Conservation (phyloP, 2,113 vertebrate species). For the Tiliqua scincoides region DNA sequence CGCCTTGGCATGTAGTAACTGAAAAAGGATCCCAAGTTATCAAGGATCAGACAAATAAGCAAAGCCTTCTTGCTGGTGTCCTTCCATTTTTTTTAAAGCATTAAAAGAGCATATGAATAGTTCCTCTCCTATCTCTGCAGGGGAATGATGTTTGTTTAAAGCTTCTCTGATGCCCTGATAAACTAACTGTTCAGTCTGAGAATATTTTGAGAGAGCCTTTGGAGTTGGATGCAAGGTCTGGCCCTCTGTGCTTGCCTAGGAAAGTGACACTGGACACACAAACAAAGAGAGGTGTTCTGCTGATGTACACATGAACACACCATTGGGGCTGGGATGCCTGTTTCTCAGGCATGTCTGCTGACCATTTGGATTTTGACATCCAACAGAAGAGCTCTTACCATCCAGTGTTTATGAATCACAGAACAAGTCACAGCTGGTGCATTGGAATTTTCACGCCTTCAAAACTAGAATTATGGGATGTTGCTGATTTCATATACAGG, state of each 20-base stretch:
- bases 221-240: constrained; percentile 14
- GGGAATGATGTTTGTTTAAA: constrained; percentile 64
- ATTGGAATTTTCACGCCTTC: background rate
- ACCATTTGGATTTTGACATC: background rate
- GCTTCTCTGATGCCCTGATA: constrained; percentile 58
- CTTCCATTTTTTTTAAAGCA: constrained; percentile 18
- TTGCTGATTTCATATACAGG: too few species aligned
- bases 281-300: background rate
- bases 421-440: too few species aligned
- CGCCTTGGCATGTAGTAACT: background rate
- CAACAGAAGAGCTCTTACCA: background rate
- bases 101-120: constrained; percentile 16
- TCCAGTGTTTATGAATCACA: too few species aligned
- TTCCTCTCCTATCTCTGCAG: constrained; percentile 61
- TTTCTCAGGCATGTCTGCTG: background rate
- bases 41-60: constrained; percentile 35
- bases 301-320: background rate
- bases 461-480: background rate
- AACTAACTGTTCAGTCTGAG: constrained; percentile 75
- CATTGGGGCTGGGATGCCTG: background rate
- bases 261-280: background rate
- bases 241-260: background rate
- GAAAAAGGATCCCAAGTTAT: background rate
- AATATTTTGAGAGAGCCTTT: constrained; percentile 51
- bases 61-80: constrained; percentile 42